Base-by-base conservation (phyloP, 2,113 vertebrate species). In the Syngnathus scovelli region DNA sequence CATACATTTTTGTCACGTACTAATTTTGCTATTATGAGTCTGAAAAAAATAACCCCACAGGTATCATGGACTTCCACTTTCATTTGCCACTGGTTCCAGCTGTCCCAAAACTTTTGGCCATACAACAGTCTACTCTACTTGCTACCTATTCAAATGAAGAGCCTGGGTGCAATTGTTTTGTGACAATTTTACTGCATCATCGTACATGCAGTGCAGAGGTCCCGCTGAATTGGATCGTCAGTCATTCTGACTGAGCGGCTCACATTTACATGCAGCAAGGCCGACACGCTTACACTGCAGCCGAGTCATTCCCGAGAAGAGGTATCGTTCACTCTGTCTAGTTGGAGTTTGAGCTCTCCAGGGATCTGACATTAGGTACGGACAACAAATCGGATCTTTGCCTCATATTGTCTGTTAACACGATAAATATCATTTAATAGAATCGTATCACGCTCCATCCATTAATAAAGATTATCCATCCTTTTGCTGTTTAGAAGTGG, bases 341-440 rank as follows among this genome's bases (percentile, higher is more conserved):
- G 64, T 72, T 83, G 80, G 75, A 72, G 71, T 82, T 77, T 33
- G 80, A 83, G 79, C 70, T 78, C 77, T 81, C 69, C 16, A 21
- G 82, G 78, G 83, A 83, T 56, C 46, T 79, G 82, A 87, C 84
- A 70, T 83, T 80, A 68, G 71, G 69, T 70, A 71, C 85, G 83
- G 83, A 87, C 81, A 80, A 82, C 77, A 67, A 77, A 64, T 62
- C 56, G 83, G 81, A 87, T 84, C 82, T 84, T 87, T 86, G 78
- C 62, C 81, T 80, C 81, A 61, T 66, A 75, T 68, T 72, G 75
- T 67, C 61, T 73, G 64, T 72, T 71, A 77, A 71, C 72, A 62
- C 67, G 64, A 69, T 58, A 33, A 76, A 76, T 27, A 56, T 70
- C 60, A 18, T 62, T 78, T 59, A 0, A 6, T 19, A 49, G 66